A percentile compares a stretch with the other conserved stretches of the same genome.
Evolutionary conservation across 2,797 vertebrate genomes (phyloP).

Genomic region (Gorsachius magnificus): DNA sequence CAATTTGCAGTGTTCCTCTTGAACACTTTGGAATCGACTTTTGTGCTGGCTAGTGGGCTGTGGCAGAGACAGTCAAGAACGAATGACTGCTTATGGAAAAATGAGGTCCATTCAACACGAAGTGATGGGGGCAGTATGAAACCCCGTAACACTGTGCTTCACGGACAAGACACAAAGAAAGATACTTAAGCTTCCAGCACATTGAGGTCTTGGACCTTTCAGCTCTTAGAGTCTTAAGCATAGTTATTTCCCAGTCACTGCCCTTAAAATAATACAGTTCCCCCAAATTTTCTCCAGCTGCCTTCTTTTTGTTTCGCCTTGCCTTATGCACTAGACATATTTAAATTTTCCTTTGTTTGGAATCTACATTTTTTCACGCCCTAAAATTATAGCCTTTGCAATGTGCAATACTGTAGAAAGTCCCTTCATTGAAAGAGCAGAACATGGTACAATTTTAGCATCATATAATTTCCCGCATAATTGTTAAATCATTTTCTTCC

Average conservation of each 20-base stretch:
- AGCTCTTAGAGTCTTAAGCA: neutral
- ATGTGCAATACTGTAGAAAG: constrained; percentile 67
- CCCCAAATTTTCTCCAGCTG: constrained; percentile 48
- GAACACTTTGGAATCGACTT: neutral
- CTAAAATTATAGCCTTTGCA: constrained; percentile 76
- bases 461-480: constrained; percentile 79
- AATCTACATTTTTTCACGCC: constrained; percentile 72
- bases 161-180: neutral
- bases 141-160: neutral
- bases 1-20: neutral
- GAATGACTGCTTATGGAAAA: neutral
- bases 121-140: neutral
- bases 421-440: constrained; percentile 73
- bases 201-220: neutral
- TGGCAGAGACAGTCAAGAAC: neutral
- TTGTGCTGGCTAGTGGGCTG: neutral
- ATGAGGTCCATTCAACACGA: neutral
- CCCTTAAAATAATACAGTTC: constrained; percentile 44
- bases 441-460: constrained; percentile 78
- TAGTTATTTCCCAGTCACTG: constrained; percentile 28
- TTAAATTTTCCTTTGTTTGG: constrained; percentile 75
- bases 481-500: constrained; percentile 78
- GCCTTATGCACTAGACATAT: constrained; percentile 62
- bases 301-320: constrained; percentile 53
- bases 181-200: neutral